These are phyloP conservation scores for Peromyscus leucopus DNA, from an alignment of 2,113 vertebrate genomes.

Conservation along the genomic window DNA sequence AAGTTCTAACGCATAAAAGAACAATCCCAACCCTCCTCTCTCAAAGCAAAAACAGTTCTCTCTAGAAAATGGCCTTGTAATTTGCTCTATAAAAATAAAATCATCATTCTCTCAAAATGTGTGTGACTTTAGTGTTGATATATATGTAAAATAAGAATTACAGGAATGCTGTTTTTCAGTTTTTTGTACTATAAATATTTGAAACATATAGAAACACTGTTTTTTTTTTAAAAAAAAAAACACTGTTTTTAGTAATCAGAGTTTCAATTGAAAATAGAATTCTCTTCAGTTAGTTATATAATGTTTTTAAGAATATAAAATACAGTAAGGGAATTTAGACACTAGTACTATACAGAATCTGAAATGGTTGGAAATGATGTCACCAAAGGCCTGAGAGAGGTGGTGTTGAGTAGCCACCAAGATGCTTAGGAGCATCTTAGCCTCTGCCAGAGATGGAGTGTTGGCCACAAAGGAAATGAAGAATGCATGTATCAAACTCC, in stretches of 20 bases:
- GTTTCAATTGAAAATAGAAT: conserved; percentile 34
- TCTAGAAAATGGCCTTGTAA: background rate
- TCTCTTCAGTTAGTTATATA: background rate
- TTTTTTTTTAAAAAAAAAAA: background rate
- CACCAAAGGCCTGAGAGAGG: background rate
- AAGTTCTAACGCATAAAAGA: background rate
- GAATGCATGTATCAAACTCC: background rate
- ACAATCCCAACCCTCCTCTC: background rate
- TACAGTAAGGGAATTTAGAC: background rate
- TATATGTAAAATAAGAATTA: conserved; percentile 16
- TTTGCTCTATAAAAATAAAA: conserved; percentile 42
- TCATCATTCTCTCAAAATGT: background rate
- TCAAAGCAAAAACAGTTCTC: background rate
- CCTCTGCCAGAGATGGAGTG: background rate
- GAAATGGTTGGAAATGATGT: background rate
- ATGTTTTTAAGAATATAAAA: background rate
- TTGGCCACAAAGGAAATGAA: background rate
- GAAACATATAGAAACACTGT: background rate
- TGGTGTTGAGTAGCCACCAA: background rate
- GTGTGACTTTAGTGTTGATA: background rate
- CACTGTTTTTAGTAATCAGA: background rate
- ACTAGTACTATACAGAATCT: background rate
- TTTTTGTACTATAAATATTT: background rate
- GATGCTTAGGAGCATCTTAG: background rate
- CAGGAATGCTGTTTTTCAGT: background rate